Base-by-base conservation (phyloP, 2,888 invertebrate genomes). In the Monoplex corrugatus region DNA sequence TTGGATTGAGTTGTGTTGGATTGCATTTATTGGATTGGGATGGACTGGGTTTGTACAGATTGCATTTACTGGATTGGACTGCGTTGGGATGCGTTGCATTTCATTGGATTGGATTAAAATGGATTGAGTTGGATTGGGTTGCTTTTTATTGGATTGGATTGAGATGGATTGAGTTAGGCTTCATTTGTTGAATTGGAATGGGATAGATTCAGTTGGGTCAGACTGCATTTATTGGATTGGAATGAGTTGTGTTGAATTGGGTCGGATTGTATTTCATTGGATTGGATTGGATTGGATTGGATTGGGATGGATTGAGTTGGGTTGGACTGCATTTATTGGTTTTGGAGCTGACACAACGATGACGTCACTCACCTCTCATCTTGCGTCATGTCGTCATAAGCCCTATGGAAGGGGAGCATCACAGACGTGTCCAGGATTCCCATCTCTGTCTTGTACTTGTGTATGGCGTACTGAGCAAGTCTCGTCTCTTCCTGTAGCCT, bases 391-490 rank as follows among this genome's bases (percentile, higher is more conserved):
- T 93, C 91, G 35, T 92, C 89, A 32, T 91, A 91, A 23, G 93
- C 93, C 23, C 91, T 83, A 68, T 93, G 92, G 68, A 91, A 93
- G 63, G 92, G 91, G 32, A 92, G 90, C 75, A 92, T 91, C 89
- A 93, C 90, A 13, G 92, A 90, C 0, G 93, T 92, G 87, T 95
- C 94, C 92, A 95, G 92, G 45, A 93, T 87, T 43, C 92, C 92
- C 16, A 95, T 91, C 88, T 95, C 95, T 8, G 93, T 90, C 91
- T 94, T 94, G 91, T 94, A 95, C 86, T 93, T 93, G 89, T 94
- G 94, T 40, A 95, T 88, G 0, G 95, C 94, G 78, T 94, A 92
- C 91, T 95, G 94, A 78, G 94, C 92, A 75, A 95, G 90, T 40
- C 93, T 90, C 8, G 94, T 94, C 89, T 95, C 95, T 75, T 95